These are phyloP conservation scores for Drosophila bunnanda DNA, from an alignment of 2,888 invertebrate genomes.

Conservation along the genomic window DNA sequence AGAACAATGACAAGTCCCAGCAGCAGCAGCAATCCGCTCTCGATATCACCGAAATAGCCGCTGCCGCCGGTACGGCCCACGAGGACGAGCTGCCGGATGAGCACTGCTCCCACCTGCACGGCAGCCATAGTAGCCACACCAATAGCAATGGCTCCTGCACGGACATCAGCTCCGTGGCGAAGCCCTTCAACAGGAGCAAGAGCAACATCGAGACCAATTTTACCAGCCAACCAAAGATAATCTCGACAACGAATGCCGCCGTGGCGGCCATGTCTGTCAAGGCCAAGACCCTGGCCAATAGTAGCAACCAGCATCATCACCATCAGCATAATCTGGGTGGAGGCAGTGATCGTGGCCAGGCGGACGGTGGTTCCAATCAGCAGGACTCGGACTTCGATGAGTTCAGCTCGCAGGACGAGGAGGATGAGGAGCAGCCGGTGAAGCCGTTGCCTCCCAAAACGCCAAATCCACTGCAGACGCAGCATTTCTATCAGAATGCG, in stretches of 20 bases:
- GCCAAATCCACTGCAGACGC: conserved; percentile 28
- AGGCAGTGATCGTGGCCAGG: conserved; percentile 83
- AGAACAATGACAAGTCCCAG: conserved; percentile 79
- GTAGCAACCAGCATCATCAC: conserved; percentile 4
- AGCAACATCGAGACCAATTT: conserved; percentile 83
- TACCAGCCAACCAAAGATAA: conserved; percentile 80
- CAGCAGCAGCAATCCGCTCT: conserved; percentile 38
- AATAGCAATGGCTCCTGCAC: conserved; percentile 75
- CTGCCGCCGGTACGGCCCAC: background rate
- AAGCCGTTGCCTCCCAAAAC: background rate
- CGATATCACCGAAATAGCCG: conserved; percentile 36
- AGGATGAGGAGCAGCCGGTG: conserved; percentile 84
- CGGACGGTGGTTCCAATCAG: conserved; percentile 93
- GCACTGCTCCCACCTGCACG: conserved; percentile 47
- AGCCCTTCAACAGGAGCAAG: conserved; percentile 83
- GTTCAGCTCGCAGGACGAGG: conserved; percentile 91
- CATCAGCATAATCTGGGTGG: conserved; percentile 25
- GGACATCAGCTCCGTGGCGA: conserved; percentile 78
- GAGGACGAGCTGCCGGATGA: conserved; percentile 61
- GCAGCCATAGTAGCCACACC: conserved; percentile 14
- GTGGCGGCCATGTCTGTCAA: conserved; percentile 26
- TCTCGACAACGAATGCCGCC: conserved; percentile 67
- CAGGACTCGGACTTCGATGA: conserved; percentile 95
- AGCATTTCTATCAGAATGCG: conserved; percentile 70
- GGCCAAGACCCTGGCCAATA: conserved; percentile 35